Evolutionary conservation across 37 sponge, comb jelly and placozoan species (phyloP).

Genomic region (Beroe forskalii): DNA sequence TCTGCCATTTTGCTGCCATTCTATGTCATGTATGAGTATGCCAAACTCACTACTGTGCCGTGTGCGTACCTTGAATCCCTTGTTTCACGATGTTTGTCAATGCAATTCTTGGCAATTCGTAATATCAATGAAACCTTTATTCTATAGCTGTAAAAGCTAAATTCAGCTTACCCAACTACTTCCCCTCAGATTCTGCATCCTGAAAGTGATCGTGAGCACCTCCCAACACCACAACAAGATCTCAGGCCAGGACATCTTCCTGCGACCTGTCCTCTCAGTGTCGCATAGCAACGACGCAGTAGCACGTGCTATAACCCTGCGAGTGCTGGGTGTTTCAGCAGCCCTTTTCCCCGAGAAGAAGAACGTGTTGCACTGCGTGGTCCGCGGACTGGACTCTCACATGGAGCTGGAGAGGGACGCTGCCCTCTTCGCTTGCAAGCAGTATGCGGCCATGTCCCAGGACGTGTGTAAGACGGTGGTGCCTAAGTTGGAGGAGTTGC

Average conservation of each 20-base stretch:
- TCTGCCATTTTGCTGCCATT: too few species aligned
- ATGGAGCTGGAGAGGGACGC: constrained; percentile 63
- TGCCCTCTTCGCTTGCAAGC: constrained; percentile 43
- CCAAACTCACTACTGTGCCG: too few species aligned
- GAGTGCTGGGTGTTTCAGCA: constrained; percentile 41
- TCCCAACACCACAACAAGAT: constrained; percentile 62
- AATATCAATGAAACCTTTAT: too few species aligned
- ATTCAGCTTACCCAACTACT: too few species aligned
- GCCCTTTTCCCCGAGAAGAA: constrained; percentile 52
- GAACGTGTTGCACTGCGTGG: constrained; percentile 34
- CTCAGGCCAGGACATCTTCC: constrained; percentile 20
- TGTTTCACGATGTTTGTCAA: too few species aligned
- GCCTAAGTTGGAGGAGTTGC: constrained; percentile 20
- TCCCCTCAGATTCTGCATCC: constrained; percentile 21
- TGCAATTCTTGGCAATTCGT: too few species aligned
- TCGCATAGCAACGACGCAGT: constrained; percentile 47
- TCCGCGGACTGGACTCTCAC: constrained; percentile 51
- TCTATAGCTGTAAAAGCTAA: too few species aligned
- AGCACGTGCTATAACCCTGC: constrained; percentile 34
- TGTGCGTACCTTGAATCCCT: too few species aligned
- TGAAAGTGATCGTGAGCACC: constrained; percentile 39
- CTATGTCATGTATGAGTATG: too few species aligned
- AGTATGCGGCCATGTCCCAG: constrained; percentile 46
- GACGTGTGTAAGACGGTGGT: constrained; percentile 52
- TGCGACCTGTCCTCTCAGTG: constrained; percentile 49